phyloP scores from a whole-genome alignment of 2,797 vertebrate species.

The Alcedo quadribrachys region DNA sequence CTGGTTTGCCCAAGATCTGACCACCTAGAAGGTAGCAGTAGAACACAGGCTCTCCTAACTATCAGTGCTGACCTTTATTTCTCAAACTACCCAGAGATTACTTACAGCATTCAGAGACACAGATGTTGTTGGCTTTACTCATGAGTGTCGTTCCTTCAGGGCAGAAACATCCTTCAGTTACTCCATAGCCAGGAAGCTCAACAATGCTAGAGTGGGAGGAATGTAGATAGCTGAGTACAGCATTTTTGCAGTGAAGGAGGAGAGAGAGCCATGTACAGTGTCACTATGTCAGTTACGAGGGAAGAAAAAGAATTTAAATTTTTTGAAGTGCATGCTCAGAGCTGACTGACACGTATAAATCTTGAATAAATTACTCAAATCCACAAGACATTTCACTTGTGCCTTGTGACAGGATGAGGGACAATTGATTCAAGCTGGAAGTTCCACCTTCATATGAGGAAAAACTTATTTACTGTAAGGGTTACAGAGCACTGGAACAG shows the following conservation, averaged over 20 bases:
- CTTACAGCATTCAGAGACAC: constrained; percentile 73
- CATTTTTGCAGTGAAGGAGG: not conserved
- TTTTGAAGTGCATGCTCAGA: not conserved
- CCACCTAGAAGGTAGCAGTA: not conserved
- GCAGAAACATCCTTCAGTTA: constrained; percentile 83
- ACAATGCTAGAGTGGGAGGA: constrained; percentile 26
- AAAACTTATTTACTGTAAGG: too few species aligned
- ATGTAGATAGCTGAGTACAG: not conserved
- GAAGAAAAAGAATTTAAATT: not conserved
- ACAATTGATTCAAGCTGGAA: too few species aligned
- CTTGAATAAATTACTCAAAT: not conserved
- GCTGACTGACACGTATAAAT: not conserved
- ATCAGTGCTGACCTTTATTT: not conserved
- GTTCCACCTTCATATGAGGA: too few species aligned
- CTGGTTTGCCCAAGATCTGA: not conserved
- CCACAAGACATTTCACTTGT: not conserved
- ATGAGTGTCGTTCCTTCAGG: constrained; percentile 28
- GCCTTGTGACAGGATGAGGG: too few species aligned
- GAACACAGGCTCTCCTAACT: not conserved
- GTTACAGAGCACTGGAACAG: too few species aligned
- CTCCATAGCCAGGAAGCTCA: not conserved
- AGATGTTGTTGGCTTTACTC: not conserved
- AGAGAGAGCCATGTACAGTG: not conserved
- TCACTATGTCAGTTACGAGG: not conserved
- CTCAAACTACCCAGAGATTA: not conserved